These are phyloP conservation scores for Mizuhopecten yessoensis DNA, from an alignment of 1,140 invertebrate genomes.

Conservation along the genomic window DNA sequence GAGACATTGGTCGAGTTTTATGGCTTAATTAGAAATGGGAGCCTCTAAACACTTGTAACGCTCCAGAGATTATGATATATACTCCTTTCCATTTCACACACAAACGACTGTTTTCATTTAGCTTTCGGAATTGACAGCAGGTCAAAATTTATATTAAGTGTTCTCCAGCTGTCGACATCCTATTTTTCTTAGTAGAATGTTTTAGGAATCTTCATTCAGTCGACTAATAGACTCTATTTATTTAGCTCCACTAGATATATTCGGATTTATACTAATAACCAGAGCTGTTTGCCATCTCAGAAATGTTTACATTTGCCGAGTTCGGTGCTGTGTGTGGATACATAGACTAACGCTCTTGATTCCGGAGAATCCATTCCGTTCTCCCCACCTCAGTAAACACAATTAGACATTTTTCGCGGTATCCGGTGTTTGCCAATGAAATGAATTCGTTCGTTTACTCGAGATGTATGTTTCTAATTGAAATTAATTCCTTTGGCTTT, in stretches of 20 bases:
- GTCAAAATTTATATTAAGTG: constrained; percentile 40
- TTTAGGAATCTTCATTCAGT: constrained; percentile 39
- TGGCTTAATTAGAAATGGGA: not conserved
- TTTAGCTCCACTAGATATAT: constrained; percentile 20
- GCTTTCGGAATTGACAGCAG: not conserved
- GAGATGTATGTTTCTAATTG: constrained; percentile 39
- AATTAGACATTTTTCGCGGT: constrained; percentile 9
- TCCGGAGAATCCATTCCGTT: constrained; percentile 37
- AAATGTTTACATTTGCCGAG: constrained; percentile 33
- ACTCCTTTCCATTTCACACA: constrained; percentile 38
- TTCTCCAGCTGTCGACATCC: constrained; percentile 15
- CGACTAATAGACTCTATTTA: constrained; percentile 17
- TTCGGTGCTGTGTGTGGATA: not conserved
- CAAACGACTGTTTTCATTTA: constrained; percentile 39
- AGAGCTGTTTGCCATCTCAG: constrained; percentile 37
- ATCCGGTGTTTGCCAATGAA: constrained; percentile 32
- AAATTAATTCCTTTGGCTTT: constrained; percentile 39
- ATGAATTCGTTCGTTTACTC: constrained; percentile 27
- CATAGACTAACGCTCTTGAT: not conserved
- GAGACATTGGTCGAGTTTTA: constrained; percentile 25
- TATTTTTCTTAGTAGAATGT: not conserved
- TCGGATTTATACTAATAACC: constrained; percentile 39
- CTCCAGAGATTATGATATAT: constrained; percentile 22
- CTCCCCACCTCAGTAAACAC: constrained; percentile 37
- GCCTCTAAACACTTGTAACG: not conserved